Conservation (phyloP, 2,113 vertebrate species). For the Mesoclemmys tuberculata region DNA sequence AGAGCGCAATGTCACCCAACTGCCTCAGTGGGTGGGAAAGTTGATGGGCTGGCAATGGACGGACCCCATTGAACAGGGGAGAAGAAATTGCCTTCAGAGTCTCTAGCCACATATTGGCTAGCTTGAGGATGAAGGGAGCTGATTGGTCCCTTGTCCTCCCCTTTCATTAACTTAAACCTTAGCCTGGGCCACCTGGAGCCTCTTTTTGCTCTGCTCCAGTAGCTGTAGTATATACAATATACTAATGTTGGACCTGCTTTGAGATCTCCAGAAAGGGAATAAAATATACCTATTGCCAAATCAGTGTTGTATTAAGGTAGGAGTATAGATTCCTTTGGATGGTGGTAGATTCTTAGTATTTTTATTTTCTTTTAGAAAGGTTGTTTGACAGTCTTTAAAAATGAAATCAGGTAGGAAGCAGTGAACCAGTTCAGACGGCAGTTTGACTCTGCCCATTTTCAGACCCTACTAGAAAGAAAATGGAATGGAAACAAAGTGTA, state of each 20-base stretch:
- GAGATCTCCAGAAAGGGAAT: not conserved
- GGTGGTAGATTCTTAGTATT: not conserved
- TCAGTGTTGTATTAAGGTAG: not conserved
- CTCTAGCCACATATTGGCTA: too few species aligned
- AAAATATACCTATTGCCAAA: constrained; percentile 9
- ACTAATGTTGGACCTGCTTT: not conserved
- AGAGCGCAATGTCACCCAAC: not conserved
- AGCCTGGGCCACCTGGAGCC: too few species aligned
- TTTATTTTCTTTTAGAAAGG: constrained; percentile 21
- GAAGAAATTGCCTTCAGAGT: too few species aligned
- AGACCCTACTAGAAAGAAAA: not conserved
- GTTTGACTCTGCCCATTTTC: constrained; percentile 27
- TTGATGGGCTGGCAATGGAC: too few species aligned
- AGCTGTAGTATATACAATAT: not conserved
- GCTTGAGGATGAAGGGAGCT: too few species aligned
- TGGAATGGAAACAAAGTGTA: constrained; percentile 23
- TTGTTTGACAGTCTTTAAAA: not conserved
- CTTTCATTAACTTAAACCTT: too few species aligned
- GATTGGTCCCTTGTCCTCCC: too few species aligned
- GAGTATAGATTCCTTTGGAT: not conserved
- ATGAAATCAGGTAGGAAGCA: not conserved
- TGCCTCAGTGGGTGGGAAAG: too few species aligned
- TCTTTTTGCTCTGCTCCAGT: too few species aligned
- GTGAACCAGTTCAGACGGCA: not conserved
- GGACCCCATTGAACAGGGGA: too few species aligned